Base-by-base conservation (phyloP, 2,797 vertebrate genomes). In the Carcharodon carcharias region DNA sequence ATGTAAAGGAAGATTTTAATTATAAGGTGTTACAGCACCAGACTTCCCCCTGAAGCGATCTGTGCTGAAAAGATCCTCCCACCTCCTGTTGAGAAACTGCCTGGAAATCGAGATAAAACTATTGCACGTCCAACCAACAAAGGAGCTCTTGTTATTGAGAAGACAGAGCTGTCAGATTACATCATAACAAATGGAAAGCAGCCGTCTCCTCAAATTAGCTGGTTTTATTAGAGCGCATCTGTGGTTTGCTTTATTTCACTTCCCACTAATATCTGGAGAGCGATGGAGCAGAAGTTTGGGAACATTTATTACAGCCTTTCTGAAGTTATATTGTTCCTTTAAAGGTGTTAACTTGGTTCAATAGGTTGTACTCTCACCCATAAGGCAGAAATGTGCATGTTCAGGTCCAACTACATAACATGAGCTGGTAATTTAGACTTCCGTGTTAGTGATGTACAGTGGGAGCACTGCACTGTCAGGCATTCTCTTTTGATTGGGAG, bases 1-100 rank as follows among this genome's bases (percentile, higher is more conserved):
- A n/a, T 96, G 96, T 80, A 96, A 67, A 35, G 96, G 93, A 96
- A 96, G 45, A 96, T 95, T 73, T 95, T 85, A 95, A 88, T 94
- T 67, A 95, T 85, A 31, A 95, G 69, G 94, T 95, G 94, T 77
- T 95, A 96, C 85, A 28, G 18, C 35, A 23, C n/a, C 35, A 56
- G 40, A 63, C 45, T 69, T 95, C 88, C 50, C 63, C 93, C 96
- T 96, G 80, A 95, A 95, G 85, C 77, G 1, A 69, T 54, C 69
- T 95, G 50, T 28, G 7, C 94, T 95, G 92, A 56, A 58, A 77
- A 54, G 45, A 95, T 77, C 94, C 69, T 21, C 45, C 65, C 50
- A 95, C 40, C 71, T 71, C 94, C 94, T 95, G 94, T 58, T 71
- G 94, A 58, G 94, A 95, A 95, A 58, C 56, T 95, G 67, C 69